Percentiles rank a stretch among this genome's conserved stretches.
Conservation (phyloP, 2,113 vertebrate genomes). For the Furnarius figulus region DNA sequence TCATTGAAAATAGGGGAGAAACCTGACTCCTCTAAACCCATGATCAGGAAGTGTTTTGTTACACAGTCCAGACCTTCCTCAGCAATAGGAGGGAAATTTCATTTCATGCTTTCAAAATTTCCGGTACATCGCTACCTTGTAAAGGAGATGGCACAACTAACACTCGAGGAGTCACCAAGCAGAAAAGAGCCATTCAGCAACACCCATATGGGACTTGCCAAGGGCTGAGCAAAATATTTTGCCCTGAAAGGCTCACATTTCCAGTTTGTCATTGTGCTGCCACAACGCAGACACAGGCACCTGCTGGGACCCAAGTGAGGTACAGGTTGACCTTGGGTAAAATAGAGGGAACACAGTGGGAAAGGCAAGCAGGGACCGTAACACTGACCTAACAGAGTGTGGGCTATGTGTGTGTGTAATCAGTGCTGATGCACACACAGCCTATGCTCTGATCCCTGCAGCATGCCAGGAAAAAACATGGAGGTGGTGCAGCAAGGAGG, state of each 20-base stretch:
- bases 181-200: neutral
- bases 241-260: neutral
- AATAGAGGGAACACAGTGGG: rapidly evolving
- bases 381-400: rapidly evolving
- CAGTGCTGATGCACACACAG: rapidly evolving
- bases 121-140: rapidly evolving
- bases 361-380: no score
- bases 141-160: neutral
- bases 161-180: rapidly evolving
- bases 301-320: rapidly evolving
- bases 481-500: neutral
- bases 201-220: no score
- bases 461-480: rapidly evolving
- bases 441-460: neutral
- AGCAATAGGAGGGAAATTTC: neutral
- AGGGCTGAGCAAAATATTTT: neutral
- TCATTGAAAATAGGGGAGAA: neutral
- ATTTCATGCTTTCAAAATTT: neutral
- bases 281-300: neutral
- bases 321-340: rapidly evolving
- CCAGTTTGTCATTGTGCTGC: rapidly evolving
- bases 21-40: neutral
- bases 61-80: neutral
- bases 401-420: rapidly evolving
- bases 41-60: neutral